A percentile compares a stretch with the other conserved stretches of the same genome.
Conservation (phyloP, 2,113 vertebrate genomes). For the Brachyistius frenatus region DNA sequence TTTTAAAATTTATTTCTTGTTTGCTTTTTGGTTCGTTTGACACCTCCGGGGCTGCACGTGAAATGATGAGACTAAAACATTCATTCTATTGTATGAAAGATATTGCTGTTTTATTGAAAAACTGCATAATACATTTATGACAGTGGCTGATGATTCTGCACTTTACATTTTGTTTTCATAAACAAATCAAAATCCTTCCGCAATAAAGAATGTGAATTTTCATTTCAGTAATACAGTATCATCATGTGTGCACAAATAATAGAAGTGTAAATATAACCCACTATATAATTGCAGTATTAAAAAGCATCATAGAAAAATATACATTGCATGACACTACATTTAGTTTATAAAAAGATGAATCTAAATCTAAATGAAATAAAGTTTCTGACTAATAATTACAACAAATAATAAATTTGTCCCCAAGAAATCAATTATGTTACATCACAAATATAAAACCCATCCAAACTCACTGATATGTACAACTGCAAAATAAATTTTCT, state of each 20-base stretch:
- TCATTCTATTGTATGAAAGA: not conserved
- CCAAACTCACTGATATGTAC: constrained; percentile 35
- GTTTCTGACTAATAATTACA: not conserved
- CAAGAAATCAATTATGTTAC: not conserved
- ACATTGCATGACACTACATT: not conserved
- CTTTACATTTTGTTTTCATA: not conserved
- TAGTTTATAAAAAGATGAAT: not conserved
- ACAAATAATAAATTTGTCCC: not conserved
- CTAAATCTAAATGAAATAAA: not conserved
- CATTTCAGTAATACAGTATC: constrained; percentile 22
- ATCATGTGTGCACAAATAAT: constrained; percentile 12
- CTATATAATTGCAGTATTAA: constrained; percentile 12
- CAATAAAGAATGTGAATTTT: not conserved
- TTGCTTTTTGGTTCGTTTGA: too few species aligned
- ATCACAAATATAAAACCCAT: constrained; percentile 30
- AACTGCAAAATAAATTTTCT: constrained; percentile 15
- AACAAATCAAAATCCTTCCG: too few species aligned
- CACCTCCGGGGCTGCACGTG: too few species aligned
- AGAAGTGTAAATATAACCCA: not conserved
- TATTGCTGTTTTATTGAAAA: constrained; percentile 38
- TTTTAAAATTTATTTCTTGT: too few species aligned
- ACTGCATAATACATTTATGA: not conserved
- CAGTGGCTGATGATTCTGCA: not conserved
- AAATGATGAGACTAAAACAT: too few species aligned
- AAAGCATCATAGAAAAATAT: constrained; percentile 17